Percentiles rank a stretch among this genome's conserved stretches.
These are phyloP conservation scores for Epizoanthus stellaris DNA, from an alignment of 92 coral and sea anemone genomes.

Conservation along the genomic window DNA sequence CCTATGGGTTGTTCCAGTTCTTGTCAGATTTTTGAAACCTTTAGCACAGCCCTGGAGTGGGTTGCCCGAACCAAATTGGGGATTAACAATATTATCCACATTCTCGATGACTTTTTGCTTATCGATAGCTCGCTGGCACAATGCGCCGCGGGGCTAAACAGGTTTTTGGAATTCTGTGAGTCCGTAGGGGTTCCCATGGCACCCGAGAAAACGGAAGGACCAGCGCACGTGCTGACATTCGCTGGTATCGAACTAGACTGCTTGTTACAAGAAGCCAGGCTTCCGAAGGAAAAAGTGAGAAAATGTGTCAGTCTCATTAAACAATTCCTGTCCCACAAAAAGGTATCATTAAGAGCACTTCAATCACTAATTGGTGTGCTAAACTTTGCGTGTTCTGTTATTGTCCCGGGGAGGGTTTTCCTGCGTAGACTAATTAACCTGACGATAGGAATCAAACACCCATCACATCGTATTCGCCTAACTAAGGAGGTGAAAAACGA, in stretches of 20 bases:
- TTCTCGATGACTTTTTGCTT: neutral
- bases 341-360: slow-evolving; percentile 52
- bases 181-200: slow-evolving; percentile 68
- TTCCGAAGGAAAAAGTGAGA: slow-evolving; percentile 53
- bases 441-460: slow-evolving; percentile 39
- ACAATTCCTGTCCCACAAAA: slow-evolving; percentile 48
- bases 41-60: no score
- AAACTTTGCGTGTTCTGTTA: slow-evolving; percentile 65
- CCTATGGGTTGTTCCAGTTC: no score
- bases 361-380: slow-evolving; percentile 63
- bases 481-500: slow-evolving; percentile 54
- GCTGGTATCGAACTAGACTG: slow-evolving; percentile 73
- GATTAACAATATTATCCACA: no score
- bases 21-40: no score
- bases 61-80: no score
- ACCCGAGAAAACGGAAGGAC: slow-evolving; percentile 68
- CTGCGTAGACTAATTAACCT: slow-evolving; percentile 53
- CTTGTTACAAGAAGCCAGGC: slow-evolving; percentile 51
- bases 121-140: neutral
- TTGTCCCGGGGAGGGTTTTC: slow-evolving; percentile 63
- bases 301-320: slow-evolving; percentile 42
- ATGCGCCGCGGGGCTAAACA: slow-evolving; percentile 10
- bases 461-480: slow-evolving; percentile 45
- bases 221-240: slow-evolving; percentile 50
- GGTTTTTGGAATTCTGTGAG: slow-evolving; percentile 55